These are phyloP conservation scores for Crotophaga sulcirostris DNA, from an alignment of 2,113 vertebrate species.

Conservation along the genomic window DNA sequence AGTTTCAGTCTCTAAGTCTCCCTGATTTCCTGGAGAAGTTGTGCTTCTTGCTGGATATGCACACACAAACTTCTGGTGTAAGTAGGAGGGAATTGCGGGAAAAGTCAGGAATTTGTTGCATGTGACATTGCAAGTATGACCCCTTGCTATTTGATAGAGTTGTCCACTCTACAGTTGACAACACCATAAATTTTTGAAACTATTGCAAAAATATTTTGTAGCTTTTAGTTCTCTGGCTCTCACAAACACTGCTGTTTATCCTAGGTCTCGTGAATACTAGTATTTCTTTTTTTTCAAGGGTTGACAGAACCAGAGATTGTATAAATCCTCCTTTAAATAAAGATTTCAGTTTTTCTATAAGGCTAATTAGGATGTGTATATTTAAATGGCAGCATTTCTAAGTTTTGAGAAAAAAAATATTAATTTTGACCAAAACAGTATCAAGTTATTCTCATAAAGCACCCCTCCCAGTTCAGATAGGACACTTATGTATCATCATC, in stretches of 20 bases:
- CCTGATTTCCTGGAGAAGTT: slow-evolving; percentile 35
- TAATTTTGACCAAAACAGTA: not conserved
- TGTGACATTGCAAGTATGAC: not conserved
- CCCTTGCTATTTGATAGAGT: not conserved
- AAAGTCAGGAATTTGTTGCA: not conserved
- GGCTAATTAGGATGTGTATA: not conserved
- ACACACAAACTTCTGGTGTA: not conserved
- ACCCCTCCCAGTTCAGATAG: not conserved
- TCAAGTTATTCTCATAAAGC: not conserved
- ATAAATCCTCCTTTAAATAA: not conserved
- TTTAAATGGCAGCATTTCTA: not conserved
- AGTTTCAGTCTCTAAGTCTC: slow-evolving; percentile 34
- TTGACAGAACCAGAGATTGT: not conserved
- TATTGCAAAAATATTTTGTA: not conserved
- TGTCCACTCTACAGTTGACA: not conserved
- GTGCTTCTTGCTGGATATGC: not conserved
- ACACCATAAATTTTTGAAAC: not conserved
- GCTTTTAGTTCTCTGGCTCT: not conserved
- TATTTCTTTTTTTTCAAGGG: not conserved
- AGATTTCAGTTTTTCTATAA: not conserved
- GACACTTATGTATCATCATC: not conserved
- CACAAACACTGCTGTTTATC: no score
- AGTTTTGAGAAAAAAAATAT: no score
- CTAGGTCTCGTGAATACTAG: not conserved
- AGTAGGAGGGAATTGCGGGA: not conserved